These are phyloP conservation scores for Eremobia ochroleuca DNA, from an alignment of 2,888 invertebrate species.

Conservation along the genomic window DNA sequence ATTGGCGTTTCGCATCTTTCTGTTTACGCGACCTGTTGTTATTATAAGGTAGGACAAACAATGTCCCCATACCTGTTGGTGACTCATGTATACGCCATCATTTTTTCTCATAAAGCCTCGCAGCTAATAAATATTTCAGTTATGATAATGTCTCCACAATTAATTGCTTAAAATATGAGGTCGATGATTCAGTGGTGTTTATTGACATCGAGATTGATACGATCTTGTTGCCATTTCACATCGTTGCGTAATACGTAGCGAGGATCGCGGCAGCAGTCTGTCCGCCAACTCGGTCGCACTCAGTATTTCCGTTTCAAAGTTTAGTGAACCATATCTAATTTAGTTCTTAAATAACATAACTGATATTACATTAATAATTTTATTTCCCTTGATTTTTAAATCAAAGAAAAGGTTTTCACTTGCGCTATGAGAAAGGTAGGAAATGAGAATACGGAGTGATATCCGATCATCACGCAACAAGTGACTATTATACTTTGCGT, in stretches of 20 bases:
- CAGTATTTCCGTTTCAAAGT: constrained; percentile 79
- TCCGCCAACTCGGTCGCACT: constrained; percentile 84
- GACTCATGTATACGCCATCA: constrained; percentile 70
- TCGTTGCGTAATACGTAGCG: constrained; percentile 56
- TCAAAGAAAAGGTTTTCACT: constrained; percentile 36
- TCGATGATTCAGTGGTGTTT: constrained; percentile 73
- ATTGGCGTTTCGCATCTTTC: constrained; percentile 72
- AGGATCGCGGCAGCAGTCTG: constrained; percentile 77
- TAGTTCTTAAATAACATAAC: constrained; percentile 57
- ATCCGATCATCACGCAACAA: constrained; percentile 62
- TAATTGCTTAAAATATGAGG: constrained; percentile 73
- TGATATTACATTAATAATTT: constrained; percentile 32
- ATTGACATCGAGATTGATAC: constrained; percentile 63
- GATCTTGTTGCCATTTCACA: constrained; percentile 51
- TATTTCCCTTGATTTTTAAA: not conserved
- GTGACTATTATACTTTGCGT: constrained; percentile 46
- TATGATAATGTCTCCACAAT: constrained; percentile 74
- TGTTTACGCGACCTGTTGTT: constrained; percentile 68
- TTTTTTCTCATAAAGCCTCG: constrained; percentile 49
- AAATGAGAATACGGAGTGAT: constrained; percentile 49
- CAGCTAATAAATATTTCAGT: constrained; percentile 77
- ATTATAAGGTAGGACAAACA: constrained; percentile 69
- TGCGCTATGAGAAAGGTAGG: constrained; percentile 39
- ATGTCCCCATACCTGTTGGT: constrained; percentile 73
- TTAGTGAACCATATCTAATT: constrained; percentile 67